Evolutionary conservation across 2,113 vertebrate genomes (phyloP).

Genomic region (Noturus placidus): DNA sequence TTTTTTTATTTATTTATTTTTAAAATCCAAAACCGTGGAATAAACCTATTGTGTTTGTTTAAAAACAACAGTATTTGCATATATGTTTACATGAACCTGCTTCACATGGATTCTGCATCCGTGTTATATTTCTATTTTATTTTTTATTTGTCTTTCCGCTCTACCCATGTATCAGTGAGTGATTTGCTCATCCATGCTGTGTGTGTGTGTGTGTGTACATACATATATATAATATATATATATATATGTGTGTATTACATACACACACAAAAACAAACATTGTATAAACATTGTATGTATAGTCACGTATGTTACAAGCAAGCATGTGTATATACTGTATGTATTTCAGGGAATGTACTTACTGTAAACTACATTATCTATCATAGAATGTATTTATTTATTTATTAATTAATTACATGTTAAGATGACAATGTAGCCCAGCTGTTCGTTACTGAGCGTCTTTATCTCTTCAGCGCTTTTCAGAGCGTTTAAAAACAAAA

Average conservation of each 20-base stretch:
- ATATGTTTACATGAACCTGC: not conserved
- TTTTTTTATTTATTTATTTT: not conserved
- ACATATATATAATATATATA: too few species aligned
- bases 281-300: conserved; percentile 24
- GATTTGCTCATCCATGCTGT: conserved; percentile 12
- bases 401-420: conserved; percentile 74
- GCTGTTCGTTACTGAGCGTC: conserved; percentile 31
- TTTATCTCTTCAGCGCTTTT: not conserved
- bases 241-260: not conserved
- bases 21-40: not conserved
- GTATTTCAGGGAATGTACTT: conserved; percentile 76
- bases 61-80: not conserved
- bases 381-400: conserved; percentile 75
- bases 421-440: conserved; percentile 61
- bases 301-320: conserved; percentile 50
- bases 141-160: not conserved
- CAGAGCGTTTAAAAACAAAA: not conserved
- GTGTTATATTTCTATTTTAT: not conserved
- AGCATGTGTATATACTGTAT: conserved; percentile 60
- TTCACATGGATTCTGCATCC: not conserved
- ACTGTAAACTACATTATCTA: conserved; percentile 73
- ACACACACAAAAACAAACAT: not conserved
- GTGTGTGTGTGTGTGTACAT: too few species aligned
- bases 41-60: conserved; percentile 1
- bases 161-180: not conserved